These are phyloP conservation scores for Cheilosia impressa DNA, from an alignment of 2,888 invertebrate species.

Conservation along the genomic window DNA sequence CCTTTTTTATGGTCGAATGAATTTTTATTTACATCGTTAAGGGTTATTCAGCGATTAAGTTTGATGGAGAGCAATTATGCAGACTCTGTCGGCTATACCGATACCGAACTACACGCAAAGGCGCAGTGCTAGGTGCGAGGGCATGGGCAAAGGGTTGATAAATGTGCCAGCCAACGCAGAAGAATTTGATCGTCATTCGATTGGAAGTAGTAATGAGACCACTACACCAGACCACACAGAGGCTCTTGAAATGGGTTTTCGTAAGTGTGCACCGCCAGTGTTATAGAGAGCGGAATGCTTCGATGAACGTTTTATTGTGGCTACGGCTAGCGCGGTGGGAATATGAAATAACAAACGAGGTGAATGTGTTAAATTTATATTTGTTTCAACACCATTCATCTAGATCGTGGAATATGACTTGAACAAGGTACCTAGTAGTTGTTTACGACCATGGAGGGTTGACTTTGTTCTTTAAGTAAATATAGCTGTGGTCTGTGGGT, in stretches of 20 bases:
- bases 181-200: slow-evolving; percentile 53
- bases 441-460: too few species aligned
- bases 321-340: slow-evolving; percentile 35
- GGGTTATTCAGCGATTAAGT: slow-evolving; percentile 71
- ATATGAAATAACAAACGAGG: slow-evolving; percentile 37
- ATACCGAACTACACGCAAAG: slow-evolving; percentile 26
- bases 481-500: too few species aligned
- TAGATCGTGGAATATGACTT: slow-evolving; percentile 38
- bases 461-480: too few species aligned
- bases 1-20: slow-evolving; percentile 68
- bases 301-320: slow-evolving; percentile 45
- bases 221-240: slow-evolving; percentile 39
- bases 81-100: slow-evolving; percentile 37
- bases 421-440: not conserved
- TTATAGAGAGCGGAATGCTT: slow-evolving; percentile 38
- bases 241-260: slow-evolving; percentile 34
- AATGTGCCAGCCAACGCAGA: slow-evolving; percentile 24
- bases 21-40: slow-evolving; percentile 69
- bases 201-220: slow-evolving; percentile 55
- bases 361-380: slow-evolving; percentile 62
- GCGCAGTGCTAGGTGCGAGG: slow-evolving; percentile 2
- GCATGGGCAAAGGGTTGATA: slow-evolving; percentile 61
- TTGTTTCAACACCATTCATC: slow-evolving; percentile 58
- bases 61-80: slow-evolving; percentile 69
- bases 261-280: slow-evolving; percentile 33